Percentiles rank a stretch among this genome's conserved stretches.
These are phyloP conservation scores for Labeo catla DNA, from an alignment of 2,113 vertebrate genomes.

Conservation along the genomic window DNA sequence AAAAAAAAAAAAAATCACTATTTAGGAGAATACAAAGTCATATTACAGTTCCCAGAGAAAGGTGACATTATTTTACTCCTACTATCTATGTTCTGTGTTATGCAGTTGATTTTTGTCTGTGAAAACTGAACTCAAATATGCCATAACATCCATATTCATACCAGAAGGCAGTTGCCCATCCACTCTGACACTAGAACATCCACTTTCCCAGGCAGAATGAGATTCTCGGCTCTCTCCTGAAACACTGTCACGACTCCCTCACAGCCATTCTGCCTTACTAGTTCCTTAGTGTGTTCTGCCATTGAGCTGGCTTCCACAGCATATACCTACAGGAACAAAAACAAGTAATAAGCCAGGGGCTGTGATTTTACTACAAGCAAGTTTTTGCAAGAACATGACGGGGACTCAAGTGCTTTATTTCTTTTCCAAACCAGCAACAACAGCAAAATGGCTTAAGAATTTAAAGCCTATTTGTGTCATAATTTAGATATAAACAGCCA, in stretches of 20 bases:
- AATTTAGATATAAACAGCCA: not conserved
- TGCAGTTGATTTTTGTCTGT: not conserved
- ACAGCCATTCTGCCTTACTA: conserved; percentile 78
- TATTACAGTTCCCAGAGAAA: conserved; percentile 27
- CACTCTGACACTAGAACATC: conserved; percentile 84
- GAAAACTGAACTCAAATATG: not conserved
- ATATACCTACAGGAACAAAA: conserved; percentile 74
- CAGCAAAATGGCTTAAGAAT: too few species aligned
- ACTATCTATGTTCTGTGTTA: not conserved
- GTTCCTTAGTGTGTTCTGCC: conserved; percentile 76
- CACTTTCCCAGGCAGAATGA: conserved; percentile 78
- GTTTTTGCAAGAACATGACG: too few species aligned
- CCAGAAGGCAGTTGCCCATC: conserved; percentile 87
- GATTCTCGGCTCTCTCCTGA: conserved; percentile 78
- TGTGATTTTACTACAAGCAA: too few species aligned
- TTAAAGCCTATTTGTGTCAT: not conserved
- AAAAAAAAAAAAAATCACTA: too few species aligned
- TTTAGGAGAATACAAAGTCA: not conserved
- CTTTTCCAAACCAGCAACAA: too few species aligned
- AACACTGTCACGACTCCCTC: conserved; percentile 75
- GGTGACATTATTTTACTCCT: not conserved
- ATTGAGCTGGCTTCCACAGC: conserved; percentile 84
- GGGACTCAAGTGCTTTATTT: too few species aligned
- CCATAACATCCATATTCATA: conserved; percentile 55
- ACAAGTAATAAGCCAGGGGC: too few species aligned